Base-by-base conservation (phyloP, 2,113 vertebrate genomes). In the Probosciger aterrimus region DNA sequence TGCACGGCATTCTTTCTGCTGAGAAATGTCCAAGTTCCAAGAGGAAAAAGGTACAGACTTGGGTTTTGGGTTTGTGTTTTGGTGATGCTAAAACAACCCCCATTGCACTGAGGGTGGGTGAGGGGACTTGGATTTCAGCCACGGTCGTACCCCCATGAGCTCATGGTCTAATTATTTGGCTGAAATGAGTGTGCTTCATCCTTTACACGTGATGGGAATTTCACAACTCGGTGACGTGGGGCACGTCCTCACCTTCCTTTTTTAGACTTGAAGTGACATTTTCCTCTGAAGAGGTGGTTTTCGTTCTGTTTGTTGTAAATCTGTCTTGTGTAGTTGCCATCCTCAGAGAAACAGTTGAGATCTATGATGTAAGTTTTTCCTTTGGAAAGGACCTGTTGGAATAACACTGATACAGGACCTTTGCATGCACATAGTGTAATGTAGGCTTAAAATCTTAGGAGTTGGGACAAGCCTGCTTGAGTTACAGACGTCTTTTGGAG, bases 21-120 rank as follows among this genome's bases (percentile, higher is more conserved):
- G 85, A 86, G 62, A 96, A 75, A 62, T 25, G 47, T 3, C 35
- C 41, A 0, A 77, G 2, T 33, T 78, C 90, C 96, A 97, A 92
- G 92, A 85, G 85, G 78, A 98, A 98, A 97, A 98, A 98, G 98
- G 98, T 98, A 97, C 80, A 63, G 15, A 25, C 39, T 59, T 24
- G 1, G 1, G 43, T 44, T 11, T 0, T 22, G 2, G 2, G 46
- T 47, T 57, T 37, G 25, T 55, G 7, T 37, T 92, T 68, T 22
- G 65, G 31, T 41, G 1, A 2, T 15, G 55, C 22, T 62, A 7
- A 35, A 8, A 22, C 15, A 35, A 11, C 6, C 20, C 3, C 35
- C 4, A 0, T 4, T 31, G 49, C 0, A 0, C 2, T 3, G 44
- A 6, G 25, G 7, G 20, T 5, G 65, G 49, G 73, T 78, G 92